A percentile compares a stretch with the other conserved stretches of the same genome.
phyloP scores from a whole-genome alignment of 30 jellyfish, hydroid and myxozoan species.

The Hydra vulgaris region DNA sequence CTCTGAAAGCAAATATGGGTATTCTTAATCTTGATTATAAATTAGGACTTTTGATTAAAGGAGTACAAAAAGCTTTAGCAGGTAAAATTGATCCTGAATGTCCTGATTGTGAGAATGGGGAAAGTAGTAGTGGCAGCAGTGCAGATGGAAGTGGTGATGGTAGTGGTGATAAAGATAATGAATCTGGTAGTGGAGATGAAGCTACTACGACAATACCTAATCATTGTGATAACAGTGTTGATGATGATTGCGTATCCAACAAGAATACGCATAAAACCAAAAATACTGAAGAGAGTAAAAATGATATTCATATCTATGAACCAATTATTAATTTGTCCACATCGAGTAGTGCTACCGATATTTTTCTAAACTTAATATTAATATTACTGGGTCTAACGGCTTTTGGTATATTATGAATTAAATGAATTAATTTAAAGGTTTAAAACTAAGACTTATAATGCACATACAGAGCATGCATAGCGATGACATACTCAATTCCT shows the following conservation, averaged over 20 bases:
- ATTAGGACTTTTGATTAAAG: conserved; percentile 54
- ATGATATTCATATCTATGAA: conserved; percentile 1
- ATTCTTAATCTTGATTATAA: conserved; percentile 51
- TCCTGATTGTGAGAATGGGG: conserved; percentile 37
- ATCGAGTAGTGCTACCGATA: background rate
- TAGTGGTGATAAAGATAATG: conserved; percentile 36
- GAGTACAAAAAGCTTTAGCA: conserved; percentile 49
- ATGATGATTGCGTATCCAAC: conserved; percentile 19
- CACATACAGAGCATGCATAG: no score
- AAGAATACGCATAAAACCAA: background rate
- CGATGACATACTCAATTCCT: no score
- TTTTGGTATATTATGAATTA: background rate
- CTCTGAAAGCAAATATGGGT: conserved; percentile 40
- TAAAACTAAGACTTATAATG: no score
- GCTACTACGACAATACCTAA: conserved; percentile 8
- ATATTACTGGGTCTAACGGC: background rate
- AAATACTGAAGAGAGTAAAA: background rate
- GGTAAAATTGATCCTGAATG: conserved; percentile 57
- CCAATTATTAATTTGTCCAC: background rate
- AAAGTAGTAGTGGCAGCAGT: conserved; percentile 45
- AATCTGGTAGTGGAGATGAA: conserved; percentile 34
- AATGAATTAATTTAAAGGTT: background rate
- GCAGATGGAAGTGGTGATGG: conserved; percentile 43
- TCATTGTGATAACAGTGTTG: conserved; percentile 33
- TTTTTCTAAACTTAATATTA: background rate